Evolutionary conservation across 2,113 vertebrate genomes (phyloP), one percentile per base, ranked within the genome.

Genomic region (Sapajus apella): DNA sequence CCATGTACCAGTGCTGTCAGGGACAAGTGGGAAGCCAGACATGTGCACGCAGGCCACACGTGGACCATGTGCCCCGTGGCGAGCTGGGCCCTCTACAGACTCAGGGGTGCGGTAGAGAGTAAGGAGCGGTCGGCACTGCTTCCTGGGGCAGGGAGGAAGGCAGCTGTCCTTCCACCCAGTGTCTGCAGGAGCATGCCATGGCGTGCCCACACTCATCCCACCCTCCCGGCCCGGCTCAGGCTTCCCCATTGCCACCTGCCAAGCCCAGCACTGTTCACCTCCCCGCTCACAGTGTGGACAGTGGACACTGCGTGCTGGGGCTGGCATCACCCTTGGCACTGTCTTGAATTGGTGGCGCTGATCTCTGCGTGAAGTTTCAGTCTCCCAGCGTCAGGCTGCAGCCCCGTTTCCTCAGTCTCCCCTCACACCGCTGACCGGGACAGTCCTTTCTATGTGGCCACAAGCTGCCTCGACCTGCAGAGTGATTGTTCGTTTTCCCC

Each of bases 371-470:
- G 37, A n/a, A 8, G 40, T 3, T 43, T 16, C 37, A 4, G 14
- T 16, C 6, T 55, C 55, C 56, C 8, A 5, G 7, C 8, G 11
- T 58, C 12, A 40, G 18, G 37, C 40, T 47, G 66, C 9, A 0
- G n/a, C 45, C 37, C 55, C 2, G 0, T 13, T 13, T 56, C 73
- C 43, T 45, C 11, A 1, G 16, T 18, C 1, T 35, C 18, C 12
- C n/a, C 0, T 6, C 0, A 5, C 11, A 12, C 13, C 6, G 13
- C 27, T 0, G 43, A 27, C 9, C 83, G 1, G 27, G 27, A 21
- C 5, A 20, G 2, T 7, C 10, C 37, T 45, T 61, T 30, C 25
- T 30, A 17, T 8, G 58, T 45, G 82, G 52, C 77, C 10, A 27
- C 43, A 6, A 47, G 12, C 83, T 16, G 61, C 32, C 37, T 6